Percentiles rank a stretch among this genome's conserved stretches.
Conservation (phyloP, 2,888 invertebrate species). For the Mesorhabditis belari region DNA sequence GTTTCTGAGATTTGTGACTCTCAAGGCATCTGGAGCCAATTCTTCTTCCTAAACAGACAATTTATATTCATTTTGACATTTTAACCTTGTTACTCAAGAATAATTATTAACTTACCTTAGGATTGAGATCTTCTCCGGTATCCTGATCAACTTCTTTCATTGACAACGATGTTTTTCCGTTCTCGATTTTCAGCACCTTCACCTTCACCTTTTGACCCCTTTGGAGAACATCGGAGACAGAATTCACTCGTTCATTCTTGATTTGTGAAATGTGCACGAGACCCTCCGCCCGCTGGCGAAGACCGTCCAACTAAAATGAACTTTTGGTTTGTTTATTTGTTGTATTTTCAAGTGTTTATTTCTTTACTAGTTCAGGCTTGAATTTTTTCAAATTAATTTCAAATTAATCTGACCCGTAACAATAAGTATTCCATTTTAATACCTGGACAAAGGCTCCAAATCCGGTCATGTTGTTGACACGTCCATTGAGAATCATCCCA, state of each 20-base stretch:
- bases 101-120: constrained; percentile 52
- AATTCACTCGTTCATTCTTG: constrained; percentile 68
- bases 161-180: constrained; percentile 75
- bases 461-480: constrained; percentile 89
- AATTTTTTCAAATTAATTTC: background rate
- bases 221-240: constrained; percentile 84
- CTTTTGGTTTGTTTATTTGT: background rate
- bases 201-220: constrained; percentile 73
- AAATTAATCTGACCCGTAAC: constrained; percentile 1
- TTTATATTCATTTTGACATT: background rate
- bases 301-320: constrained; percentile 69
- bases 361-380: background rate
- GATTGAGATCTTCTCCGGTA: constrained; percentile 88
- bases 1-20: constrained; percentile 30
- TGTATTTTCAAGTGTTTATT: background rate
- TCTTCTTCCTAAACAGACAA: constrained; percentile 18
- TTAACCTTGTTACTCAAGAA: background rate
- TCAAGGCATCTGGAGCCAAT: constrained; percentile 32
- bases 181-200: constrained; percentile 79
- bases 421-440: background rate
- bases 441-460: constrained; percentile 88
- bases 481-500: constrained; percentile 77
- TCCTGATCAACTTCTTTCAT: constrained; percentile 78
- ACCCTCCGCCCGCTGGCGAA: constrained; percentile 82
- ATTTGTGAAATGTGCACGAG: constrained; percentile 84